Base-by-base conservation (phyloP, 2,113 vertebrate genomes). In the Neodontobutis hainanensis region DNA sequence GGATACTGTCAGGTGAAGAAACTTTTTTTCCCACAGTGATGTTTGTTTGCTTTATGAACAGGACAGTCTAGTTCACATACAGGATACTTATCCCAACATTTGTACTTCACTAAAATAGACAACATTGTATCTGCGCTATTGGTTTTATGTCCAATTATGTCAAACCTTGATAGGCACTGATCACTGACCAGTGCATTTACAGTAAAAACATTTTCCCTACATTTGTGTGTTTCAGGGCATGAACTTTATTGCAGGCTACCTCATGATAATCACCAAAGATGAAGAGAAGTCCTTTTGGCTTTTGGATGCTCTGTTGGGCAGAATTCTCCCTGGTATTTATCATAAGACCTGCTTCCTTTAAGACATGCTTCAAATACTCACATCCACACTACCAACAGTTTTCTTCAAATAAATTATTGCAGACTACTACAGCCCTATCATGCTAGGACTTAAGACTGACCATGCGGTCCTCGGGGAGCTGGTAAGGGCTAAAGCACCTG, bases 251-350 rank as follows among this genome's bases (percentile, higher is more conserved):
- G 93, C 94, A 0, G 96, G 97, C 15, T 98, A 97, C 72, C 92
- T 99, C 78, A 91, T 99, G 68, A 94, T 99, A 47, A 91, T 98
- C 70, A 96, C 95, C 43, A 95, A 94, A 85, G 94, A 93, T 5
- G 97, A 98, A 75, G 96, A 99, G 56, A 94, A 95, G 15, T 94
- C 96, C 1, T 99, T 99, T 68, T 99, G 97, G 97, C 88, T 99
- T 35, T 80, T 99, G 64, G 97, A 99, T 34, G 95, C 96, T 6
- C 91, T 99, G 45, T 78, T 99, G 80, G 94, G 93, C 65, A 91
- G 90, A 66, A 97, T 98, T 75, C 89, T 99, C 5, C 96, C 97
- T 60, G 97, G 97, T 98, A 62, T 2, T 6, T 32, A 7, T 47
- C 42, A 42, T 12, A n/a, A 50, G 11, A 7, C 27, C 15, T 27